Conservation (phyloP, 2,888 invertebrate species). For the Actias luna region DNA sequence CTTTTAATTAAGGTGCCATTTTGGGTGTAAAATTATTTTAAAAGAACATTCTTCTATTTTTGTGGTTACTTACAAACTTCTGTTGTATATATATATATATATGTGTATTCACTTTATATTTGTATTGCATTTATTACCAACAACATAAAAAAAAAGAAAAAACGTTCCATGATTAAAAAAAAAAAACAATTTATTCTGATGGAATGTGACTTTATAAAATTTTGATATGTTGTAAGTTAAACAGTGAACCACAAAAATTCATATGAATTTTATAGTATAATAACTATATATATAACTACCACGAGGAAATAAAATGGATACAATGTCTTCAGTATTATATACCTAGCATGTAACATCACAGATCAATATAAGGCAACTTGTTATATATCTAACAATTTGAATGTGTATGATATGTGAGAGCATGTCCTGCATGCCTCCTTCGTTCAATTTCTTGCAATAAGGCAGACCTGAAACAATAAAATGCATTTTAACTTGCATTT, state of each 20-base stretch:
- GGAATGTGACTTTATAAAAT: not conserved
- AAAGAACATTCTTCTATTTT: too few species aligned
- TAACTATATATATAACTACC: conserved; percentile 1
- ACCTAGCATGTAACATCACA: conserved; percentile 63
- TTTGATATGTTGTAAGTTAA: not conserved
- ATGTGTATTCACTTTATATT: not conserved
- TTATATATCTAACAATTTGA: conserved; percentile 58
- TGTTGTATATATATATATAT: too few species aligned
- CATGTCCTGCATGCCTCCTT: conserved; percentile 59
- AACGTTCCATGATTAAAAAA: too few species aligned
- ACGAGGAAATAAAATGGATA: conserved; percentile 19
- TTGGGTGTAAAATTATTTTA: too few species aligned
- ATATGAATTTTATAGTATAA: not conserved
- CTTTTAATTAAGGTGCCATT: too few species aligned
- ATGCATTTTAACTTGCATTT: not conserved
- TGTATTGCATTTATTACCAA: not conserved
- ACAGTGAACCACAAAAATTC: not conserved
- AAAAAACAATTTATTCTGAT: not conserved
- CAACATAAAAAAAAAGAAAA: too few species aligned
- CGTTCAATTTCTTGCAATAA: conserved; percentile 89
- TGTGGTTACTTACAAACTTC: too few species aligned
- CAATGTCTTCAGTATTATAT: conserved; percentile 24
- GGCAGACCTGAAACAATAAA: conserved; percentile 83
- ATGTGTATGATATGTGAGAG: conserved; percentile 66
- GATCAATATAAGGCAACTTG: conserved; percentile 61